Conservation (phyloP, 2,797 vertebrate genomes). For the Lepilemur septentrionalis region DNA sequence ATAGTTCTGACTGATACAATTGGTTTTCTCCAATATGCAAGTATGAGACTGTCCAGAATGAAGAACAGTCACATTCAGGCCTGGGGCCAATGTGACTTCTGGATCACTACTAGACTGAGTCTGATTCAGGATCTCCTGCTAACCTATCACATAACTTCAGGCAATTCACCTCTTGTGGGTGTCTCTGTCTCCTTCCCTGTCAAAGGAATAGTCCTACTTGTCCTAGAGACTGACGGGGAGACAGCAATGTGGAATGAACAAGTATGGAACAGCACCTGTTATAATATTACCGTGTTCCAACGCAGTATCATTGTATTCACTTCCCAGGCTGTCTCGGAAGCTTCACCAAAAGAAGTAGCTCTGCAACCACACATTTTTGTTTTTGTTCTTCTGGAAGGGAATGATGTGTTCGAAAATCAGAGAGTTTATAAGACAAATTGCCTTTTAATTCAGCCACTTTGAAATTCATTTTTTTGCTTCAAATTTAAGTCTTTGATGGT, state of each 20-base stretch:
- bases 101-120: not conserved
- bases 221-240: not conserved
- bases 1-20: not conserved
- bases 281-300: not conserved
- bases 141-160: not conserved
- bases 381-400: not conserved
- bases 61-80: not conserved
- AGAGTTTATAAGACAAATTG: not conserved
- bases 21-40: not conserved
- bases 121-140: not conserved
- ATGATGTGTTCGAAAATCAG: not conserved
- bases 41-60: not conserved
- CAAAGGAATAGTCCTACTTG: not conserved
- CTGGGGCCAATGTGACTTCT: not conserved
- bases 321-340: not conserved
- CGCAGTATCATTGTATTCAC: not conserved
- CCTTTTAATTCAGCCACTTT: not conserved
- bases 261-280: not conserved
- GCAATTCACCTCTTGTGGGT: not conserved
- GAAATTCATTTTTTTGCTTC: not conserved
- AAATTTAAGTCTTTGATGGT: not conserved
- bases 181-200: not conserved
- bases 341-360: not conserved
- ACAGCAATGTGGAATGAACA: not conserved
- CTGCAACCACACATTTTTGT: not conserved